Evolutionary conservation across 2,888 invertebrate genomes (phyloP), one percentile per base, ranked within the genome.

Genomic region (Erebia aethiops): DNA sequence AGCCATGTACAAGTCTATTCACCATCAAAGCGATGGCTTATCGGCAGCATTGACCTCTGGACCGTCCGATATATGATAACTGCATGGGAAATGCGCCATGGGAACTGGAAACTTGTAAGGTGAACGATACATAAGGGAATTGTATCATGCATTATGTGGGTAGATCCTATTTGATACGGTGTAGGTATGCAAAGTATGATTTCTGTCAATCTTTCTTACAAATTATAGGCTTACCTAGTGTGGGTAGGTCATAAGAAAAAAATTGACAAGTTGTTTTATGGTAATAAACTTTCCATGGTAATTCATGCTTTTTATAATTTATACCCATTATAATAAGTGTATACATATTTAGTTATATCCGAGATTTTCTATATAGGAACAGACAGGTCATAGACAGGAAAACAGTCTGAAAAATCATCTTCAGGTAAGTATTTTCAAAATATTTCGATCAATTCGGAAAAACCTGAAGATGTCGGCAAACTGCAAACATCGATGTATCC

Each of bases 51-150:
- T 86, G 86, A 86, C 85, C 87, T 87, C 84, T 84, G 81, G 78
- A 84, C 81, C 80, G 81, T 78, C 80, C 77, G 81, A 77, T 77
- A 76, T 77, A 75, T 79, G 88, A 89, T 90, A 90, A 84, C 78
- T 84, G 81, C 84, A 87, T 89, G 89, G 86, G 89, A 89, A 89
- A 86, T 83, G 78, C 81, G 78, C 75, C 82, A 87, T 89, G 89
- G 85, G 88, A 89, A 89, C 84, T 84, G 80, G 85, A 82, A 80
- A 82, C 79, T 81, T 80, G 80, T 79, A 81, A 82, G 61, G 64
- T 57, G 61, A 65, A 56, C 46, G 57, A 26, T 62, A n/a, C 41
- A 68, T 69, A 69, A 56, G 49, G n/a, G n/a, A 43, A 56, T n/a
- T 67, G 21, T 54, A 62, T 35, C 35, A 35, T 35, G 35, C 7